Conservation (phyloP, 2,113 vertebrate species). For the Erpornis zantholeuca region DNA sequence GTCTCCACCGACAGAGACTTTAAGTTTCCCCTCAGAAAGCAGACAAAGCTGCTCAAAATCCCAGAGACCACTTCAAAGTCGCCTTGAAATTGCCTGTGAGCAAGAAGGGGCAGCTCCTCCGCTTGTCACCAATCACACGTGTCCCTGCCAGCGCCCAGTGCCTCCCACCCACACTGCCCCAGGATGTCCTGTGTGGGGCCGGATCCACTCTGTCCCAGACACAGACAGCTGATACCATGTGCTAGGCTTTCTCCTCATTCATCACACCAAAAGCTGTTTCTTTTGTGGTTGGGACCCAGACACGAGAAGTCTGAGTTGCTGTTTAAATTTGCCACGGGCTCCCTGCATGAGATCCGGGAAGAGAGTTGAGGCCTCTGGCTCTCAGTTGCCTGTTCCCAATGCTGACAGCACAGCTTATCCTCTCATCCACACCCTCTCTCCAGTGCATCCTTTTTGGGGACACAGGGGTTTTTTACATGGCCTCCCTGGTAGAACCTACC, state of each 20-base stretch:
- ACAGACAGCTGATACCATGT: background rate
- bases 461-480: background rate
- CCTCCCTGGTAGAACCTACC: background rate
- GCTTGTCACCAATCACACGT: background rate
- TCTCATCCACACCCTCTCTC: background rate
- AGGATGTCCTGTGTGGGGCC: fast-evolving
- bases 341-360: background rate
- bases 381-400: background rate
- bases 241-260: background rate
- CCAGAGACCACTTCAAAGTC: background rate
- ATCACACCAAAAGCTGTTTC: background rate
- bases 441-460: background rate
- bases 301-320: background rate
- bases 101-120: background rate
- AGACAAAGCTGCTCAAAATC: background rate
- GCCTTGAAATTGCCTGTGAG: background rate
- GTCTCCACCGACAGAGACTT: background rate
- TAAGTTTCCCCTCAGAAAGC: background rate
- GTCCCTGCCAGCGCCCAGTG: background rate
- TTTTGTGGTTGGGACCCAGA: background rate
- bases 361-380: background rate
- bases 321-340: background rate
- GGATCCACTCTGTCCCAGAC: background rate
- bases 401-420: background rate
- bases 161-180: background rate